phyloP scores from a whole-genome alignment of 1,140 invertebrate genomes.

The Olivierus martensii region DNA sequence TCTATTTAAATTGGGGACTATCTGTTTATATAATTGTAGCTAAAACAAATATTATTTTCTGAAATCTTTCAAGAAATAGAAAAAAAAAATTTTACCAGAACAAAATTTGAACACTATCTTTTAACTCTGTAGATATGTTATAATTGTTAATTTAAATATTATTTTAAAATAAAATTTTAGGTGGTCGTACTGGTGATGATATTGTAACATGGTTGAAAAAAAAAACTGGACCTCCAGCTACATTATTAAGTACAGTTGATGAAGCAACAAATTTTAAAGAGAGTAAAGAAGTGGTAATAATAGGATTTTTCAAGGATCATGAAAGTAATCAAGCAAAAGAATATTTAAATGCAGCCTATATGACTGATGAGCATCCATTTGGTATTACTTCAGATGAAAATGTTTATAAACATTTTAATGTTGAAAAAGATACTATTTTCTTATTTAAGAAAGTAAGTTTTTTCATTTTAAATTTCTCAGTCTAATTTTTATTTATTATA shows the following conservation, averaged over 20 bases:
- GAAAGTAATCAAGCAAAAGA: conserved; percentile 61
- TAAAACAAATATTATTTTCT: too few relatives aligned
- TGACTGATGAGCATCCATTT: conserved; percentile 77
- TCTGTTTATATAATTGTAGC: too few relatives aligned
- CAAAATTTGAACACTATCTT: too few relatives aligned
- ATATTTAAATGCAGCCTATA: conserved; percentile 62
- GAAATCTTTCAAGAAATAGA: too few relatives aligned
- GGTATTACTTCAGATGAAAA: conserved; percentile 63
- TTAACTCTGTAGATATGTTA: too few relatives aligned
- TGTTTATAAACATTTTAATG: conserved; percentile 57
- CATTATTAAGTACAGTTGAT: conserved; percentile 53
- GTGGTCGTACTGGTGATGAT: conserved; percentile 67
- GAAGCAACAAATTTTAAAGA: conserved; percentile 73
- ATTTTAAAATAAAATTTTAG: conserved; percentile 29
- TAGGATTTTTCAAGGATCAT: conserved; percentile 90
- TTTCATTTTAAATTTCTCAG: too few relatives aligned
- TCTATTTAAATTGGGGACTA: too few relatives aligned
- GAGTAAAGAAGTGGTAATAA: conserved; percentile 57
- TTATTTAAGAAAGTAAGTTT: conserved; percentile 74
- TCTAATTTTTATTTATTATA: too few relatives aligned
- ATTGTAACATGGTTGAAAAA: conserved; percentile 90
- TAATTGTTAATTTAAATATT: not conserved
- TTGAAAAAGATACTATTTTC: conserved; percentile 55
- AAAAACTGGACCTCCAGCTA: conserved; percentile 73
- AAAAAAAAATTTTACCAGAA: too few relatives aligned